Evolutionary conservation across 2,797 vertebrate genomes (phyloP).

Genomic region (Premnoplex brunnescens): DNA sequence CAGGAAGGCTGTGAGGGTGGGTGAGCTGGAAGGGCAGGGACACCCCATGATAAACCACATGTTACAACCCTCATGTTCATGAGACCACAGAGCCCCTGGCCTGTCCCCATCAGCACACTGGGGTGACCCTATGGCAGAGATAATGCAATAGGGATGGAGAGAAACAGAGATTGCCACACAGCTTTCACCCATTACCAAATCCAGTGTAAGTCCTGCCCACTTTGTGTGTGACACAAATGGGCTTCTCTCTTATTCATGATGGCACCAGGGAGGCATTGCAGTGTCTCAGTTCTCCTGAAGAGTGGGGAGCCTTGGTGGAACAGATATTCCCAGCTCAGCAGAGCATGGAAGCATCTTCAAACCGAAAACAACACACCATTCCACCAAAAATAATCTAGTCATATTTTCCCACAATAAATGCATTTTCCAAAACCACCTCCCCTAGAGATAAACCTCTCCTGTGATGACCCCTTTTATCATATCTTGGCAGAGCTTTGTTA

Average conservation of each 20-base stretch:
- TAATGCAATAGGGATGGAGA: background rate
- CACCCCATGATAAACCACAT: background rate
- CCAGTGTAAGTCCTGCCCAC: background rate
- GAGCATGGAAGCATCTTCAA: background rate
- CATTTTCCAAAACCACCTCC: background rate
- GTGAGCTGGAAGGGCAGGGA: background rate
- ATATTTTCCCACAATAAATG: background rate
- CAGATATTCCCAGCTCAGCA: background rate
- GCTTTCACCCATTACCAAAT: background rate
- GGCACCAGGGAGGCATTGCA: background rate
- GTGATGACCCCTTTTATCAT: background rate
- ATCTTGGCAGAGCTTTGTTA: background rate
- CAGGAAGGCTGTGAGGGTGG: background rate
- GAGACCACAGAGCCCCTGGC: background rate
- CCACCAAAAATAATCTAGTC: background rate
- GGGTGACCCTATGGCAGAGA: background rate
- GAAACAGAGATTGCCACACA: background rate
- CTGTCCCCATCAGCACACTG: background rate
- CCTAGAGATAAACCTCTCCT: background rate
- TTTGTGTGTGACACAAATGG: conserved; percentile 15
- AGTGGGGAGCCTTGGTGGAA: background rate
- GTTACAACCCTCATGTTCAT: accelerated
- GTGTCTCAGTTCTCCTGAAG: background rate
- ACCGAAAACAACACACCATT: background rate
- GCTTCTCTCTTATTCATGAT: background rate